A percentile compares a stretch with the other conserved stretches of the same genome.
phyloP scores from a whole-genome alignment of 2,797 vertebrate species.

The Dallia pectoralis region DNA sequence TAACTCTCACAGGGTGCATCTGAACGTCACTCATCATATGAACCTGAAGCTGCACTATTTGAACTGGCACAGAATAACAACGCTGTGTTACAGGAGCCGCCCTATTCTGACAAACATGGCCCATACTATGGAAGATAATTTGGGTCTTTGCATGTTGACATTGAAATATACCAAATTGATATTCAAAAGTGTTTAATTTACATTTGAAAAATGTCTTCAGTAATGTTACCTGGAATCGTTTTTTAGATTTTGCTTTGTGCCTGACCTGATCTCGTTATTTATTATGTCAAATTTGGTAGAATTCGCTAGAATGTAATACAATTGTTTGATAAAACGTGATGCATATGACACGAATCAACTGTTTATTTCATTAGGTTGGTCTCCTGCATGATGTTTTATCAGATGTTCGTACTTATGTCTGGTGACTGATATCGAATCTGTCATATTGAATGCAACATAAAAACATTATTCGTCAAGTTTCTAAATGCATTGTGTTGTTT shows the following conservation, averaged over 20 bases:
- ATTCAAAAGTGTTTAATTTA: too few species aligned
- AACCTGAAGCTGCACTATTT: not conserved
- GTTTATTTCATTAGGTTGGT: constrained; percentile 1
- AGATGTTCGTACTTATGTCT: not conserved
- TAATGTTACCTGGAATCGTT: too few species aligned
- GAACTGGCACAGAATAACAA: not conserved
- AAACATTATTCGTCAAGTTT: not conserved
- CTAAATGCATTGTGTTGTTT: not conserved
- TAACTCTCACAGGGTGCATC: not conserved
- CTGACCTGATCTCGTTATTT: too few species aligned
- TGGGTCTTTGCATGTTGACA: too few species aligned
- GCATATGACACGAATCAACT: not conserved
- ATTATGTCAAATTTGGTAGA: too few species aligned
- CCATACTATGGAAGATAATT: too few species aligned
- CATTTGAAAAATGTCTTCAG: too few species aligned
- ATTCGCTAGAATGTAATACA: too few species aligned
- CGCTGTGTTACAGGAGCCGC: too few species aligned
- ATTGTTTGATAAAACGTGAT: not conserved
- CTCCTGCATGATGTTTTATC: not conserved
- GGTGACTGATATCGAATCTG: not conserved
- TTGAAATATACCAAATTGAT: too few species aligned
- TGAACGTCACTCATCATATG: not conserved
- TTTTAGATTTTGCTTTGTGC: too few species aligned
- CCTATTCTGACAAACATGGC: too few species aligned
- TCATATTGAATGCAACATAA: not conserved